Conservation (phyloP, 2,888 invertebrate species). For the Meteorus cinctellus region DNA sequence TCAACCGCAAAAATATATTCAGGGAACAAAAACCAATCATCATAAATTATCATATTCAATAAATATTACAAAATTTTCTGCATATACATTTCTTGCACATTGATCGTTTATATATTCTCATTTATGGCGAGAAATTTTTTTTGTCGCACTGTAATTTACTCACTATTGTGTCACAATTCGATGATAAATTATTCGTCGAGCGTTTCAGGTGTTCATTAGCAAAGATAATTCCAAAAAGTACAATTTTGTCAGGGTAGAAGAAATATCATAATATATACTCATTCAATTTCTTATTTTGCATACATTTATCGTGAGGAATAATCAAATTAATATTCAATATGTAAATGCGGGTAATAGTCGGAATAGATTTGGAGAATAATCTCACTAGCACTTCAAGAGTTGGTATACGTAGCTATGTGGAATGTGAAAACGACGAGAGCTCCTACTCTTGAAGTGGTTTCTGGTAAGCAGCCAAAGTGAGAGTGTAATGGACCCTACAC, state of each 20-base stretch:
- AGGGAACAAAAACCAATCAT: neutral
- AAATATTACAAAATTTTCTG: neutral
- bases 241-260: neutral
- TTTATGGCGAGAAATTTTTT: neutral
- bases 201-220: neutral
- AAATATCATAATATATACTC: no score
- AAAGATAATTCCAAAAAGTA: neutral
- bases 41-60: neutral
- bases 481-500: conserved; percentile 56
- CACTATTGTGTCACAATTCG: neutral
- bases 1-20: neutral
- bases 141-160: neutral
- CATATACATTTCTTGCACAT: neutral
- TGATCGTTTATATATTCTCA: neutral
- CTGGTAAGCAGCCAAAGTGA: conserved; percentile 59
- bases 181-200: conserved; percentile 1
- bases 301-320: no score
- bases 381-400: neutral
- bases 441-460: conserved; percentile 52
- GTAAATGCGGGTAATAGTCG: neutral
- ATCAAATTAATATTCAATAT: no score
- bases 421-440: conserved; percentile 44
- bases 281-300: no score
- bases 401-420: neutral
- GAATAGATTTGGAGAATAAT: neutral